Evolutionary conservation across 2,797 vertebrate species (phyloP), one percentile per base, ranked within the genome.

Genomic region (Octomys mimax): DNA sequence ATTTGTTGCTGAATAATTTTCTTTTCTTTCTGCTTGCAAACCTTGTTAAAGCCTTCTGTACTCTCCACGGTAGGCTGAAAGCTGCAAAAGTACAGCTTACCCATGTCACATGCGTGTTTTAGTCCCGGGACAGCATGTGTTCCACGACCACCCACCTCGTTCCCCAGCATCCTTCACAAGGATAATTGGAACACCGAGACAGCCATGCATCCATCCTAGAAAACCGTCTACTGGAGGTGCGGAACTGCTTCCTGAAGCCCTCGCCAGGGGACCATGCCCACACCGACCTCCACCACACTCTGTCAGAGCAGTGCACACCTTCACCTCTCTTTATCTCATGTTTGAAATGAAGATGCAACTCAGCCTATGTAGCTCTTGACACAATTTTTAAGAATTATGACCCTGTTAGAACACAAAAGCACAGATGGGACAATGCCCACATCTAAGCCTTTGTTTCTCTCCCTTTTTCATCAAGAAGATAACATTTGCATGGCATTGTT

Each of bases 291-390:
- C 71, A 33, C 0, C 18, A 24, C 28, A 46, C 57, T 57, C 95
- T 75, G 33, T 81, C 28, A 57, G 22, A 68, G 21, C 22, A 28
- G 31, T 62, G 31, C 73, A 78, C 28, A 81, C 2, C 24, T 79
- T 95, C 24, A 18, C 8, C 39, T 31, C 7, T 73, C 18, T 64
- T 64, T 80, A 64, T 78, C 71, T 42, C 87, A 57, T 46, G 3
- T 95, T 66, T 73, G 73, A 93, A 82, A 85, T 54, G 81, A 92
- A 16, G 59, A 89, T 6, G n/a, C 42, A 42, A 36, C 59, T 42
- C 66, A 54, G 18, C 19, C 49, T 59, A 68, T 33, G 52, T 12
- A 39, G 36, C 11, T 68, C 54, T 57, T 28, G 36, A 68, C 24
- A 16, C 3, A 9, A 68, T 28, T 68, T 93, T 93, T 62, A 64